Percentiles rank a stretch among this genome's conserved stretches.
Conservation (phyloP, 2,888 invertebrate genomes). For the Habrosyne pyritoides region DNA sequence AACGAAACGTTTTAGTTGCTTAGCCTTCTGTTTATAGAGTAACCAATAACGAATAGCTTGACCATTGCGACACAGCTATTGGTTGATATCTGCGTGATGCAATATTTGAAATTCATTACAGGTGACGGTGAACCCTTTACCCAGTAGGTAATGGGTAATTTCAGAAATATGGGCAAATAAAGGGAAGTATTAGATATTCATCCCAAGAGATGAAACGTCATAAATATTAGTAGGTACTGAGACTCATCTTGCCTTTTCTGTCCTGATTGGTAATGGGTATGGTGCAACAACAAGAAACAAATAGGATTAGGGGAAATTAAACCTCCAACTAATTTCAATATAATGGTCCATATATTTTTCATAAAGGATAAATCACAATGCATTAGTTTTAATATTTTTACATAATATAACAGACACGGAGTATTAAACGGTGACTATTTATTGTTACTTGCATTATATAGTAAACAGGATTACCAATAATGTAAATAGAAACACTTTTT, state of each 20-base stretch:
- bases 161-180: too few species aligned
- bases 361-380: conserved; percentile 80
- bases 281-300: too few species aligned
- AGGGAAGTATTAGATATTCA: too few species aligned
- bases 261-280: too few species aligned
- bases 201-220: too few species aligned
- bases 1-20: conserved; percentile 9
- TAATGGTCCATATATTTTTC: conserved; percentile 80
- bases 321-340: conserved; percentile 51
- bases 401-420: conserved; percentile 61
- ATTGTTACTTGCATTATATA: conserved; percentile 5
- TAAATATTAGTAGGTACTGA: too few species aligned
- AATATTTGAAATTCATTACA: conserved; percentile 53
- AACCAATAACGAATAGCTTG: conserved; percentile 28
- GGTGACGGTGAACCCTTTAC: background rate
- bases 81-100: conserved; percentile 45
- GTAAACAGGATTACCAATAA: background rate
- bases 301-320: conserved; percentile 38
- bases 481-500: conserved; percentile 7
- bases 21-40: conserved; percentile 9
- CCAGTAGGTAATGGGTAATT: background rate
- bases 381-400: conserved; percentile 65
- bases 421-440: conserved; percentile 58
- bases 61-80: conserved; percentile 24
- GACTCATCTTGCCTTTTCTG: too few species aligned